These are phyloP conservation scores for Leptinotarsa tumamoca DNA, from an alignment of 2,888 invertebrate genomes.

Conservation along the genomic window DNA sequence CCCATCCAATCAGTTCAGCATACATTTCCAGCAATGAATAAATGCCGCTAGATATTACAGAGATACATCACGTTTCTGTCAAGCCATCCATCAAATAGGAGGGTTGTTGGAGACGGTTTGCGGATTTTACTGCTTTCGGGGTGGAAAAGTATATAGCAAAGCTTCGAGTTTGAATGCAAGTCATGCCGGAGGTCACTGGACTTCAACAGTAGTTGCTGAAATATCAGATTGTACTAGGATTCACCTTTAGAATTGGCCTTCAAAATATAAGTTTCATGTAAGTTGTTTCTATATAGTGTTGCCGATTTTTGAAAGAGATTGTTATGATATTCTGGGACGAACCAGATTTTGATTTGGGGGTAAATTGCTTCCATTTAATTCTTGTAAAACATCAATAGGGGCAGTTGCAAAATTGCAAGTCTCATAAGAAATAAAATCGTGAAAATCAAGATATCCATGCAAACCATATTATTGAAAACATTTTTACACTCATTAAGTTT, in stretches of 20 bases:
- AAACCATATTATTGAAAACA: too few relatives aligned
- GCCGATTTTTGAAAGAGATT: too few relatives aligned
- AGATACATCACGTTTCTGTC: slow-evolving; percentile 56
- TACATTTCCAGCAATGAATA: slow-evolving; percentile 59
- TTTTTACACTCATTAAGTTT: too few relatives aligned
- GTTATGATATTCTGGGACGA: too few relatives aligned
- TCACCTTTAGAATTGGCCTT: neutral
- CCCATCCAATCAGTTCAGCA: slow-evolving; percentile 58
- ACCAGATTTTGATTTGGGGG: too few relatives aligned
- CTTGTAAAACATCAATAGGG: too few relatives aligned
- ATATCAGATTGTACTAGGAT: neutral
- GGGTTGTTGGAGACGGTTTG: slow-evolving; percentile 5
- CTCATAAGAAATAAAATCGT: too few relatives aligned
- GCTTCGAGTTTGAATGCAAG: slow-evolving; percentile 30
- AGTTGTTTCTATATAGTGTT: too few relatives aligned
- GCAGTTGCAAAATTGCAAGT: too few relatives aligned
- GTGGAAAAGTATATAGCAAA: slow-evolving; percentile 14
- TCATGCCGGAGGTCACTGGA: slow-evolving; percentile 33
- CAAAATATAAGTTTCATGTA: too few relatives aligned
- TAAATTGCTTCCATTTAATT: too few relatives aligned
- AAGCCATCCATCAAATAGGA: slow-evolving; percentile 53
- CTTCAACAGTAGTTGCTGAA: neutral
- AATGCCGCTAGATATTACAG: slow-evolving; percentile 58
- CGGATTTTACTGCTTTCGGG: neutral
- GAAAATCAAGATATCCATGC: too few relatives aligned